Evolutionary conservation across 2,113 vertebrate species (phyloP), one percentile per base, ranked within the genome.

Genomic region (Oostethus manadensis): DNA sequence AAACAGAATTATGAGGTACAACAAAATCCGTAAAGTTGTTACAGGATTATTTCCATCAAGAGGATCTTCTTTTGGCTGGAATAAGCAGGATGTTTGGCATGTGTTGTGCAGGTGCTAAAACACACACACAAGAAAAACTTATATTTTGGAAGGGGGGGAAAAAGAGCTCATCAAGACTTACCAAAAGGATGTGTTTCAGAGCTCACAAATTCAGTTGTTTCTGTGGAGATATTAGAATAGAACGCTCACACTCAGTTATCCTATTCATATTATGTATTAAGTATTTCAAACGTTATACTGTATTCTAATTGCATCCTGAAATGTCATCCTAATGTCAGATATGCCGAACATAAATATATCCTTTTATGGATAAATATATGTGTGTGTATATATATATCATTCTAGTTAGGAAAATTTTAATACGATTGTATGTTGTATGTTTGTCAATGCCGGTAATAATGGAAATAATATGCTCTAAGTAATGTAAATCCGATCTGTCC

Each of bases 181-280:
- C 74, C 73, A 3, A 22, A 1, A 20, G 56, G 60, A 56, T 61
- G 38, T 0, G 5, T 71, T 68, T 85, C 81, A 56, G 68, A 56
- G 42, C 71, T 84, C 26, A 51, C 6, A 13, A 59, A 53, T 64
- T 83, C 77, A 62, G 64, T 64, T 47, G 73, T 82, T 62, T 86
- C 81, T 85, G 60, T 60, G 8, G 53, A 45, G 55, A 70, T 22
- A 65, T n/a, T n/a, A n/a, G n/a, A n/a, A n/a, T n/a, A n/a, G n/a
- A 6, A 38, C 43, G 3, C 43, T 63, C 16, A 60, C 40, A 17
- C 9, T 61, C 58, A 22, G 29, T 14, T 45, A 4, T 6, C 56
- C 22, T 16, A 50, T 60, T 49, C 0, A 35, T 35, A 35, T 35
- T 35, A n/a, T n/a, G n/a, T n/a, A n/a, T n/a, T n/a, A n/a, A n/a